Conservation (phyloP, 2,888 invertebrate genomes). For the Dorcus parallelipipedus region DNA sequence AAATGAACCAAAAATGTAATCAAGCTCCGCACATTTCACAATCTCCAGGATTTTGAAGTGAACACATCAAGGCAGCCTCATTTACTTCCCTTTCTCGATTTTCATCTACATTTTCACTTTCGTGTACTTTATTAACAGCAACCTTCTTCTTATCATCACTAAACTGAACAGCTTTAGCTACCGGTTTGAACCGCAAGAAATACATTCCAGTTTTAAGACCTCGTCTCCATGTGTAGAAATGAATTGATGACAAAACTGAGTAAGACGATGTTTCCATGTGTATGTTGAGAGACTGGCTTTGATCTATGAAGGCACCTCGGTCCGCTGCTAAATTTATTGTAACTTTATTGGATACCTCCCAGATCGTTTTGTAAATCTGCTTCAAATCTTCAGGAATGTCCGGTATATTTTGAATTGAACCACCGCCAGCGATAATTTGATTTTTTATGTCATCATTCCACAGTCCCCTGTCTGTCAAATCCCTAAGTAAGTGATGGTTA, state of each 20-base stretch:
- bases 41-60: slow-evolving; percentile 79
- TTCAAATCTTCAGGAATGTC: slow-evolving; percentile 81
- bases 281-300: slow-evolving; percentile 96
- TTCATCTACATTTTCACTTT: slow-evolving; percentile 17
- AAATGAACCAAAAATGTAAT: slow-evolving; percentile 20
- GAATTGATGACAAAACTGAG: slow-evolving; percentile 94
- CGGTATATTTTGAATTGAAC: slow-evolving; percentile 88
- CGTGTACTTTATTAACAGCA: slow-evolving; percentile 31
- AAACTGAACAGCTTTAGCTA: slow-evolving; percentile 95
- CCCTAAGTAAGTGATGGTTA: slow-evolving; percentile 91
- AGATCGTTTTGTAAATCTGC: slow-evolving; percentile 90
- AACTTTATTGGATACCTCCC: slow-evolving; percentile 93
- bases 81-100: slow-evolving; percentile 42
- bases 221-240: slow-evolving; percentile 96
- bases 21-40: slow-evolving; percentile 85
- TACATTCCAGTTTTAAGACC: slow-evolving; percentile 99
- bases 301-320: slow-evolving; percentile 96
- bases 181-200: slow-evolving; percentile 93
- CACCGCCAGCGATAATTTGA: slow-evolving; percentile 83
- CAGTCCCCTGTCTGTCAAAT: slow-evolving; percentile 83
- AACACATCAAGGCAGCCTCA: slow-evolving; percentile 79
- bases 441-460: slow-evolving; percentile 98
- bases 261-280: slow-evolving; percentile 94
- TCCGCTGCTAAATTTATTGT: slow-evolving; percentile 97
- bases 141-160: slow-evolving; percentile 87